A percentile compares a stretch with the other conserved stretches of the same genome.
Evolutionary conservation across 1,140 invertebrate species (phyloP).

Genomic region (Leptinotarsa lineolata): DNA sequence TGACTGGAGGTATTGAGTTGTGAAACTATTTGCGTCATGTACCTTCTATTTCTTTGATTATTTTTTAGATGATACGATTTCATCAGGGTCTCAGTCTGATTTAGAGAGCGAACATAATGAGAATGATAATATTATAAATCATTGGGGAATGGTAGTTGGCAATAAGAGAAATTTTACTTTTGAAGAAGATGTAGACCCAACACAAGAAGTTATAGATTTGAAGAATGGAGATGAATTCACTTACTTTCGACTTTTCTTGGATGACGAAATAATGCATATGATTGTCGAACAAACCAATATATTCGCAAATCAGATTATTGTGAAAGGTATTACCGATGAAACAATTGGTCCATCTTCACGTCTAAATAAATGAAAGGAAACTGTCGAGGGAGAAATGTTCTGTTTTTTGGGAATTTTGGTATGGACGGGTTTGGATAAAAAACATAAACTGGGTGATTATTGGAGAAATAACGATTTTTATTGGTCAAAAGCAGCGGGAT

Average conservation of each 20-base stretch:
- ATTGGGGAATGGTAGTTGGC: neutral
- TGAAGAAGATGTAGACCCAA: neutral
- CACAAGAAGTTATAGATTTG: conserved; percentile 2
- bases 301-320: neutral
- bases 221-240: neutral
- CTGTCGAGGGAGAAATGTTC: conserved; percentile 17
- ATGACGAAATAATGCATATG: neutral
- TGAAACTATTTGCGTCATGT: no score
- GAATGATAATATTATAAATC: no score
- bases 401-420: conserved; percentile 31
- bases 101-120: no score
- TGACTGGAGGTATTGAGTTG: no score
- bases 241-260: conserved; percentile 6
- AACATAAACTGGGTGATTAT: conserved; percentile 15
- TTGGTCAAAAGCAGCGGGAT: conserved; percentile 21
- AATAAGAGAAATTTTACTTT: neutral
- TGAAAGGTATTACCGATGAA: neutral
- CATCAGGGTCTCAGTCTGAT: no score
- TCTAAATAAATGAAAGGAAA: conserved; percentile 18
- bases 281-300: neutral
- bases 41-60: no score
- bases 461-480: conserved; percentile 26
- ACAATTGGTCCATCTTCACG: neutral
- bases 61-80: no score
- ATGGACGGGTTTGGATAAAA: conserved; percentile 30